A percentile compares a stretch with the other conserved stretches of the same genome.
Conservation (phyloP, 2,888 invertebrate species). For the Pyrrhosoma nymphula region DNA sequence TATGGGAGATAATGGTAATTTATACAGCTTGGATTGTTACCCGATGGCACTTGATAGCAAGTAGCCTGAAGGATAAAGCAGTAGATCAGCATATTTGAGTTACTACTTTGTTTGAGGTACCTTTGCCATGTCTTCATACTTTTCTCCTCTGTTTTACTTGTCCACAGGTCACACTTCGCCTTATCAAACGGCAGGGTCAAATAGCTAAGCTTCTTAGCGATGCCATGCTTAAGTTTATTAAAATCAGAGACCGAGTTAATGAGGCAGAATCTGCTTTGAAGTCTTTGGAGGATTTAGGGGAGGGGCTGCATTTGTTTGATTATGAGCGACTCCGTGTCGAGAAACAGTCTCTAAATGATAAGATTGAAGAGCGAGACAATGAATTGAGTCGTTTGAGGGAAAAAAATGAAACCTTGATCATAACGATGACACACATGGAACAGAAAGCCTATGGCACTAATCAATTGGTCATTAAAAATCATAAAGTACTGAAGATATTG, state of each 20-base stretch:
- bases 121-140: too few species aligned
- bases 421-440: slow-evolving; percentile 10
- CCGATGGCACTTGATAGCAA: too few species aligned
- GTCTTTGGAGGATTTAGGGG: slow-evolving; percentile 61
- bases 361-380: slow-evolving; percentile 19
- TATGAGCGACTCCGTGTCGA: slow-evolving; percentile 59
- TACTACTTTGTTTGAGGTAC: too few species aligned
- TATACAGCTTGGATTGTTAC: too few species aligned
- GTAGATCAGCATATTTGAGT: too few species aligned
- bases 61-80: too few species aligned
- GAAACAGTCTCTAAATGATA: neutral
- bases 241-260: slow-evolving; percentile 31
- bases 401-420: slow-evolving; percentile 15
- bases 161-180: neutral
- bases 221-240: slow-evolving; percentile 35
- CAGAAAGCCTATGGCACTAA: neutral
- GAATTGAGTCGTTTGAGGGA: neutral
- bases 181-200: slow-evolving; percentile 45
- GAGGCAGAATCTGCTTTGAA: slow-evolving; percentile 46
- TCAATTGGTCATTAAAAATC: neutral
- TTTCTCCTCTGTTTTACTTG: too few species aligned
- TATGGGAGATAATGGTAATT: too few species aligned
- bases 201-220: neutral
- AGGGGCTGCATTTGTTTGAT: slow-evolving; percentile 52
- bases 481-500: neutral